phyloP scores from a whole-genome alignment of 2,113 vertebrate genomes.

The Polypterus senegalus region DNA sequence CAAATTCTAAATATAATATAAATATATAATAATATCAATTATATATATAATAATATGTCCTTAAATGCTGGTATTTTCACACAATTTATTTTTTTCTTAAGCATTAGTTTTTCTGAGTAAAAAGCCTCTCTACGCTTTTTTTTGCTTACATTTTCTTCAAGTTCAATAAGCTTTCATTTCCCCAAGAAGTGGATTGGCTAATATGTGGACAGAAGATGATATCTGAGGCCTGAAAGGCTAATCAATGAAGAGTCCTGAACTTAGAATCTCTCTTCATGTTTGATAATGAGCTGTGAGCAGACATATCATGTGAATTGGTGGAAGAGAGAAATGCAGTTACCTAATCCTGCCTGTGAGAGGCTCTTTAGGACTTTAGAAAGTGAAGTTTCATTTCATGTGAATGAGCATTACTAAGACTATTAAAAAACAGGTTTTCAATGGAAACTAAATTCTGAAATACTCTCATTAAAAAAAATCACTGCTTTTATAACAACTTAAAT shows the following conservation, averaged over 20 bases:
- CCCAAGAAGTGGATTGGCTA: conserved; percentile 32
- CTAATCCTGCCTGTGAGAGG: conserved; percentile 39
- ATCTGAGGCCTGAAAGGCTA: conserved; percentile 20
- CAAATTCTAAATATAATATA: no score
- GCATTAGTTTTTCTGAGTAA: no score
- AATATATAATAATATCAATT: no score
- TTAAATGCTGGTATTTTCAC: no score
- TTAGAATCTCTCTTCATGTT: conserved; percentile 51
- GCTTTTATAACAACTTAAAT: no score
- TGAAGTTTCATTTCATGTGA: neutral
- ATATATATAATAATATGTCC: no score
- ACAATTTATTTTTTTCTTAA: no score
- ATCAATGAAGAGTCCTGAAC: conserved; percentile 45
- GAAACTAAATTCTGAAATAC: no score
- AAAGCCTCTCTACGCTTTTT: no score
- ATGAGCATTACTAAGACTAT: no score
- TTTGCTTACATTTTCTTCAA: conserved; percentile 13
- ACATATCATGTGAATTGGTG: conserved; percentile 24
- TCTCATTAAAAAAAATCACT: no score
- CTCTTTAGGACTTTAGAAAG: conserved; percentile 37
- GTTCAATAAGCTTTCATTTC: conserved; percentile 23
- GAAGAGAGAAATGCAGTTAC: conserved; percentile 35
- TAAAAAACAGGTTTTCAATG: no score
- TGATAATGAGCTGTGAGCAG: conserved; percentile 44
- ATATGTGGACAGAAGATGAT: conserved; percentile 27